Percentiles rank a stretch among this genome's conserved stretches.
Evolutionary conservation across 2,113 vertebrate genomes (phyloP).

Genomic region (Misgurnus mizolepis): DNA sequence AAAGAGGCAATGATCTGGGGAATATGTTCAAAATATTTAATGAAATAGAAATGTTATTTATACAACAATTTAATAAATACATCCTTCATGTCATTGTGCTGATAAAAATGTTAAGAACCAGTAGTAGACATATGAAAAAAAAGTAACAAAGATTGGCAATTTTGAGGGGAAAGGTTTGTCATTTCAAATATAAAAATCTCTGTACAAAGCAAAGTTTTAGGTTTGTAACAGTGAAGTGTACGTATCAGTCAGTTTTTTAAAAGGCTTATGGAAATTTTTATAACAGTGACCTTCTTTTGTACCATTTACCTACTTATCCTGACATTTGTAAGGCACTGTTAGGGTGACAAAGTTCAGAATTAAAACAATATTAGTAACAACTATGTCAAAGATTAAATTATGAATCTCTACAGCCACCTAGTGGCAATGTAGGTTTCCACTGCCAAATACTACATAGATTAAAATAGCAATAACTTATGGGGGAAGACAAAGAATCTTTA

Average conservation of each 20-base stretch:
- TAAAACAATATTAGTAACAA: constrained; percentile 7
- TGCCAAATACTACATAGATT: background rate
- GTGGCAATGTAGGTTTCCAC: constrained; percentile 57
- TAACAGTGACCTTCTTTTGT: constrained; percentile 48
- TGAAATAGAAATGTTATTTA: constrained; percentile 20
- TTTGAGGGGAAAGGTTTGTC: background rate
- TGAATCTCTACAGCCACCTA: constrained; percentile 68
- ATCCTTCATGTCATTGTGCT: constrained; percentile 30
- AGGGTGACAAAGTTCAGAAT: background rate
- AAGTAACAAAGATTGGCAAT: constrained; percentile 16
- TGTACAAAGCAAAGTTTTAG: background rate
- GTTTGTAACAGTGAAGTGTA: background rate
- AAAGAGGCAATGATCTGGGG: background rate
- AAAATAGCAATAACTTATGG: background rate
- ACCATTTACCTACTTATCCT: constrained; percentile 55
- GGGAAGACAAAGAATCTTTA: background rate
- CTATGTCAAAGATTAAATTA: constrained; percentile 26
- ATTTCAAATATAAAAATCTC: constrained; percentile 24
- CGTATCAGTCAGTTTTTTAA: constrained; percentile 35
- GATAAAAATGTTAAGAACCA: background rate
- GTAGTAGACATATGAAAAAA: constrained; percentile 7
- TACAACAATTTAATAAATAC: constrained; percentile 41
- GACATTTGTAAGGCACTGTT: constrained; percentile 74
- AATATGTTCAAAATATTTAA: constrained; percentile 18
- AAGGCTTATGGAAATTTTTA: constrained; percentile 54